Percentiles rank a stretch among this genome's conserved stretches.
Conservation (phyloP, 2,113 vertebrate genomes). For the Megaleporinus macrocephalus region DNA sequence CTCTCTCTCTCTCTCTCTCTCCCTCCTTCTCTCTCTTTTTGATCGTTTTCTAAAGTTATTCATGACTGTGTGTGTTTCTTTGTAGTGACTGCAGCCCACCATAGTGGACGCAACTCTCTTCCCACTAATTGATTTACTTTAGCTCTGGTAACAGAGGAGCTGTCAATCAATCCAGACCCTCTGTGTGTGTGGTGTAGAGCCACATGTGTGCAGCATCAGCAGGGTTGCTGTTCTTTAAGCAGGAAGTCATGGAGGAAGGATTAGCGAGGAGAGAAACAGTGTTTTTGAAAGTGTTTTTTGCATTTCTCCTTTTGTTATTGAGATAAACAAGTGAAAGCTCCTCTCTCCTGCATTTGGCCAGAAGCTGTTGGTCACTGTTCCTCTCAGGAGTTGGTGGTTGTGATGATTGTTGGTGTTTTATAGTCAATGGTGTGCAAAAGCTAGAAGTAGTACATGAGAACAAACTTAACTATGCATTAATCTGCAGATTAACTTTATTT, state of each 20-base stretch:
- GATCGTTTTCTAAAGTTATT: slow-evolving; percentile 93
- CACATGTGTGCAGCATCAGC: slow-evolving; percentile 43
- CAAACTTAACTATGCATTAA: too few relatives aligned
- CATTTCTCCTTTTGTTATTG: slow-evolving; percentile 34
- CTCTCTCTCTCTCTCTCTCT: too few relatives aligned
- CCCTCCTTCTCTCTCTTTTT: slow-evolving; percentile 71
- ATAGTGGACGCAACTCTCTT: slow-evolving; percentile 40
- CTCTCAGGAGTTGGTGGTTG: neutral
- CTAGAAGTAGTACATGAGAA: too few relatives aligned
- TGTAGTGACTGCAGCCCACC: slow-evolving; percentile 44
- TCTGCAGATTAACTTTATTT: too few relatives aligned
- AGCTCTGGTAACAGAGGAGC: slow-evolving; percentile 51
- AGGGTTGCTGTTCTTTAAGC: slow-evolving; percentile 29
- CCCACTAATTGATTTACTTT: slow-evolving; percentile 53
- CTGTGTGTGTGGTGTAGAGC: slow-evolving; percentile 22
- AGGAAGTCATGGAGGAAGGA: slow-evolving; percentile 48
- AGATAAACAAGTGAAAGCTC: slow-evolving; percentile 33
- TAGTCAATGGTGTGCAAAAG: too few relatives aligned
- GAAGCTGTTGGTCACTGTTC: neutral
- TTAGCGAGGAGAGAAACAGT: slow-evolving; percentile 22
- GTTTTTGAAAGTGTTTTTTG: slow-evolving; percentile 8
- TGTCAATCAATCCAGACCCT: slow-evolving; percentile 42
- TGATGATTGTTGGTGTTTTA: neutral
- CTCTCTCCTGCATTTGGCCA: neutral
- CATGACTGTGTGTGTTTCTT: slow-evolving; percentile 61